Conservation (phyloP, 2,888 invertebrate genomes). For the Dasypogon diadema region DNA sequence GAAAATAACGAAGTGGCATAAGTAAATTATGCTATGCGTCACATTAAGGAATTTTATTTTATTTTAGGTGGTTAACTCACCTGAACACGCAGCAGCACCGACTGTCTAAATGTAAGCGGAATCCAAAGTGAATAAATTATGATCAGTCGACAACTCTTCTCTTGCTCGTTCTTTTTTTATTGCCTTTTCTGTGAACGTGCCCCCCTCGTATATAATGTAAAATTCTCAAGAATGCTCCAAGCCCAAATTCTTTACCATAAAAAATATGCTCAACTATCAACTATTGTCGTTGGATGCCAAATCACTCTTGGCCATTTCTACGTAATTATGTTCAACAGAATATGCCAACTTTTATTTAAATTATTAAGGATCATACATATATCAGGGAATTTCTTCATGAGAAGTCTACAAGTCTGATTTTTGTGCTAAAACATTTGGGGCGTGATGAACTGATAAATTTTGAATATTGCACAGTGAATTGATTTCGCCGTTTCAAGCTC, state of each 20-base stretch:
- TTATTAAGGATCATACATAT: no score
- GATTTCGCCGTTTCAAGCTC: no score
- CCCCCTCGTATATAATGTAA: neutral
- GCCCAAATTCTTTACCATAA: neutral
- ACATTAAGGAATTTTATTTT: no score
- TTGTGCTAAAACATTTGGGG: neutral
- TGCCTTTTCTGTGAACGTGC: slow-evolving; percentile 24
- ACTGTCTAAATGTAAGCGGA: neutral
- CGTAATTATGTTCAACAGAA: no score
- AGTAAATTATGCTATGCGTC: no score
- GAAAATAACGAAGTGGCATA: no score
- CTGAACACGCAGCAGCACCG: no score
- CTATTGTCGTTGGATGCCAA: neutral
- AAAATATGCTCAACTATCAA: neutral
- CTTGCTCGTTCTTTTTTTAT: neutral
- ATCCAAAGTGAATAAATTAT: neutral
- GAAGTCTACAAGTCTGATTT: neutral
- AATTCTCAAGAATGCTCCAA: neutral
- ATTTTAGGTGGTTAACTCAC: no score
- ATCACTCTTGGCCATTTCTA: neutral
- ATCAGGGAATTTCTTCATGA: no score
- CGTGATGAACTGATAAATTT: no score
- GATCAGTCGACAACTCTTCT: neutral
- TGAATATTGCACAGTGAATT: no score
- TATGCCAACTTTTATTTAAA: no score